Conservation (phyloP, 2,888 invertebrate species). For the Apantesis nais region DNA sequence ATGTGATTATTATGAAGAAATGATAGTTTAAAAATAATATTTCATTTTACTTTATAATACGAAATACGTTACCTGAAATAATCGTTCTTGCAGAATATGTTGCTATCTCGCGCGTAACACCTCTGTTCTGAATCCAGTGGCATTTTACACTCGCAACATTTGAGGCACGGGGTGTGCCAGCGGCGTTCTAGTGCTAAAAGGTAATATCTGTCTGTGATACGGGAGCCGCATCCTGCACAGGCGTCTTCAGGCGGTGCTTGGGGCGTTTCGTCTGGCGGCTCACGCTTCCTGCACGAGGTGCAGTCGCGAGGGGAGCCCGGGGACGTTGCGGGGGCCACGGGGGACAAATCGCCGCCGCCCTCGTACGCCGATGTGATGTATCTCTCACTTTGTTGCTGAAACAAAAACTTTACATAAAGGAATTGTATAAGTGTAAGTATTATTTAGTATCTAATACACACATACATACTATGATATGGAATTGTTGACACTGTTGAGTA, state of each 20-base stretch:
- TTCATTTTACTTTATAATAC: background rate
- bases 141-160: conserved; percentile 95
- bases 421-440: background rate
- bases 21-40: too few relatives aligned
- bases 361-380: conserved; percentile 88
- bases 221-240: conserved; percentile 95
- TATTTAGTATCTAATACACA: background rate
- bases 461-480: background rate
- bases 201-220: conserved; percentile 96
- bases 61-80: conserved; percentile 93
- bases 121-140: conserved; percentile 95
- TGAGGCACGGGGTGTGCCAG: conserved; percentile 96
- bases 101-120: conserved; percentile 96
- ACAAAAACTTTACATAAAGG: conserved; percentile 41
- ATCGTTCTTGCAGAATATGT: conserved; percentile 98
- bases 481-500: background rate
- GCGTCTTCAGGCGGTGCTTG: conserved; percentile 82
- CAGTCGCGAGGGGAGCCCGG: conserved; percentile 86
- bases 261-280: conserved; percentile 80
- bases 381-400: conserved; percentile 90
- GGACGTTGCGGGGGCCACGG: conserved; percentile 89
- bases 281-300: conserved; percentile 86
- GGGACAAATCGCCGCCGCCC: conserved; percentile 90
- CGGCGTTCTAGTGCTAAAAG: conserved; percentile 95
- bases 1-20: too few relatives aligned